Percentiles rank a stretch among this genome's conserved stretches.
These are phyloP conservation scores for Druon quercuslanigerum DNA, from an alignment of 1,140 invertebrate species.

Conservation along the genomic window DNA sequence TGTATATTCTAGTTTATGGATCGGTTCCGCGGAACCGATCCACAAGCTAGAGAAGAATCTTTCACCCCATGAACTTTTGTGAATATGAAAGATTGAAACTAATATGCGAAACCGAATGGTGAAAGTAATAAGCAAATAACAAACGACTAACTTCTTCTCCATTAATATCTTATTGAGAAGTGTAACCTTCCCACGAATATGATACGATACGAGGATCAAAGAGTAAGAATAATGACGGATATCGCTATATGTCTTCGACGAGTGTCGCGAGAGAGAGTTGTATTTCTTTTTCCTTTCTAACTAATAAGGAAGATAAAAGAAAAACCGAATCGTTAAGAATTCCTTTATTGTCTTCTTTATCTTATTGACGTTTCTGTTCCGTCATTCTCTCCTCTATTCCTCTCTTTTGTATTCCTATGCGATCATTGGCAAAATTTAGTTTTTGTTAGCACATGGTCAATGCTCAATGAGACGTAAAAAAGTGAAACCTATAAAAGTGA, in stretches of 20 bases:
- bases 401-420: not conserved
- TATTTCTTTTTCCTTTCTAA: not conserved
- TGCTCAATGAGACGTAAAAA: not conserved
- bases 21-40: too few relatives aligned
- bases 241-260: conserved; percentile 1
- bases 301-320: conserved; percentile 8
- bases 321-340: not conserved
- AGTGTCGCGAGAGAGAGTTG: not conserved
- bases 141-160: conserved; percentile 11
- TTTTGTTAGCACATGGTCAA: not conserved
- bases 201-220: conserved; percentile 8
- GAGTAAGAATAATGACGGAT: conserved; percentile 12
- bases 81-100: conserved; percentile 15
- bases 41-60: not conserved
- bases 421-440: conserved; percentile 6
- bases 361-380: not conserved
- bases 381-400: not conserved
- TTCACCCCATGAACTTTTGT: conserved; percentile 13
- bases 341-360: not conserved
- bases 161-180: conserved; percentile 18
- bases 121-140: conserved; percentile 12
- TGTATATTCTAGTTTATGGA: too few relatives aligned
- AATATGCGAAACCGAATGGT: conserved; percentile 13
- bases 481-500: not conserved
- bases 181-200: conserved; percentile 24